Conservation (phyloP, 2,888 invertebrate species). For the Aphodius sticticus region DNA sequence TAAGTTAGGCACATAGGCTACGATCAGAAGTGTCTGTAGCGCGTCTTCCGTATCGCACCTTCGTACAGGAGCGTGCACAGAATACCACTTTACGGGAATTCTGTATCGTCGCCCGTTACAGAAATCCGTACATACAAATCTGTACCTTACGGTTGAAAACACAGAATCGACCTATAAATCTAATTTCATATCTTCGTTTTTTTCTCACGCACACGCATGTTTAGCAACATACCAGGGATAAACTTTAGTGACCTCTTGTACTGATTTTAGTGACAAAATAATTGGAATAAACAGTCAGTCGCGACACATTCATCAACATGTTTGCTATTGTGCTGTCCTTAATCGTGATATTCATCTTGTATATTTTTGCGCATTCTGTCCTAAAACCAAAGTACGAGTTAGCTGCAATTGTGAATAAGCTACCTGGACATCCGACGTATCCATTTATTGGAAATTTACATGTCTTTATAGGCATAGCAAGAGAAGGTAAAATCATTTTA, state of each 20-base stretch:
- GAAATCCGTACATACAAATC: too few species aligned
- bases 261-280: neutral
- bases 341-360: neutral
- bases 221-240: neutral
- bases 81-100: too few species aligned
- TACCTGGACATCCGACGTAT: slow-evolving; percentile 27
- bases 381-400: neutral
- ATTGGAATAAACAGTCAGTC: neutral
- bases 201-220: too few species aligned
- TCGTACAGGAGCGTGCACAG: too few species aligned
- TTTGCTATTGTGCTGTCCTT: neutral
- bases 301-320: neutral
- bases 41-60: too few species aligned
- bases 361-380: neutral
- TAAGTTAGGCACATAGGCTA: too few species aligned
- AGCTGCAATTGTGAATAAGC: slow-evolving; percentile 15
- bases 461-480: slow-evolving; percentile 26
- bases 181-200: too few species aligned
- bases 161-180: too few species aligned
- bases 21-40: too few species aligned
- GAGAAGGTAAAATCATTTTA: slow-evolving; percentile 24
- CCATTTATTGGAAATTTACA: slow-evolving; percentile 30
- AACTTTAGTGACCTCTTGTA: neutral
- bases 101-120: too few species aligned
- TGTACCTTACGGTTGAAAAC: too few species aligned